phyloP scores from a whole-genome alignment of 2,797 vertebrate species.

The Picus viridis region DNA sequence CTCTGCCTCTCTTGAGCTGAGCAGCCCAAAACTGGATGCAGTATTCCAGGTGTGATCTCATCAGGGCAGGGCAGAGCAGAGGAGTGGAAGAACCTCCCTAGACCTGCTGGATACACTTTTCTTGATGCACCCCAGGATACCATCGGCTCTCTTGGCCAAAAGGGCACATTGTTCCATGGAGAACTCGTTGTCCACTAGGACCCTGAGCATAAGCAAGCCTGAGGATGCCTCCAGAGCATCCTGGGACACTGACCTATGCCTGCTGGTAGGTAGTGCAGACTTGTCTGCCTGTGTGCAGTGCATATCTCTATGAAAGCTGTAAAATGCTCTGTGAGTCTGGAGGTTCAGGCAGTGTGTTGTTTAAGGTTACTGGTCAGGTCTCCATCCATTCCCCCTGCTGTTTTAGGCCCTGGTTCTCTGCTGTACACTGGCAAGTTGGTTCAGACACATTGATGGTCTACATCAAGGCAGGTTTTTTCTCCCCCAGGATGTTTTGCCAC shows the following conservation, averaged over 20 bases:
- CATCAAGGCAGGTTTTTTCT: constrained; percentile 16
- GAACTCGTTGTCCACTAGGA: too few species aligned
- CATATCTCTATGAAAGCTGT: not conserved
- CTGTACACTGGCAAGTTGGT: not conserved
- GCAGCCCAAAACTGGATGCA: too few species aligned
- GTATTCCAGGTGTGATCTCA: too few species aligned
- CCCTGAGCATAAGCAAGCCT: not conserved
- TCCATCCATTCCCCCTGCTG: not conserved
- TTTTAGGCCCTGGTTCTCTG: not conserved
- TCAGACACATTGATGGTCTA: not conserved
- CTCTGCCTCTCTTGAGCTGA: too few species aligned
- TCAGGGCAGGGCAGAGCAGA: too few species aligned
- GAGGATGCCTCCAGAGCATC: not conserved
- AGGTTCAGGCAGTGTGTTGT: not conserved
- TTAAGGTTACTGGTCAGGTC: not conserved
- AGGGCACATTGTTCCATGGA: too few species aligned
- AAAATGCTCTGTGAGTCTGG: not conserved
- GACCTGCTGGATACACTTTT: too few species aligned
- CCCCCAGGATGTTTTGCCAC: not conserved
- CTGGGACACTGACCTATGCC: not conserved
- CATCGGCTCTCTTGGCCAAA: too few species aligned
- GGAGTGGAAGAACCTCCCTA: too few species aligned
- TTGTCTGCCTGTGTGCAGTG: not conserved
- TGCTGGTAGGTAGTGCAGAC: not conserved
- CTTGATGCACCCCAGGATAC: too few species aligned